Conservation (phyloP, 92 coral and sea anemone genomes). For the Paramuricea clavata region DNA sequence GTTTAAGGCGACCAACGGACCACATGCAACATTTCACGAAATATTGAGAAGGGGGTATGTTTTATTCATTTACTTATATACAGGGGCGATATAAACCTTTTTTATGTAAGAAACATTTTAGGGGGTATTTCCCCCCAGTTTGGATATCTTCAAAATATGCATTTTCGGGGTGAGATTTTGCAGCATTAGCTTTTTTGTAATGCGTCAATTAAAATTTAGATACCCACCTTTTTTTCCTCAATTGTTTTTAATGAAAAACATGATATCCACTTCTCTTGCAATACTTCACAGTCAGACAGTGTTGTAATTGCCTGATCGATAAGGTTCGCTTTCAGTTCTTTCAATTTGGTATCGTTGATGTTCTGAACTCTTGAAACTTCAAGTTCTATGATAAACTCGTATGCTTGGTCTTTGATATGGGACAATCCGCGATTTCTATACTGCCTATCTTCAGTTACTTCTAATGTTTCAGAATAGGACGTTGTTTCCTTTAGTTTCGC, state of each 20-base stretch:
- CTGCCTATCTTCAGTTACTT: slow-evolving; percentile 54
- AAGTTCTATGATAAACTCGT: slow-evolving; percentile 37
- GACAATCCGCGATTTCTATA: slow-evolving; percentile 39
- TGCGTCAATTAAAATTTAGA: neutral
- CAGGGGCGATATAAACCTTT: too few relatives aligned
- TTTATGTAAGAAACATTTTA: too few relatives aligned
- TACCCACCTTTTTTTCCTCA: slow-evolving; percentile 19
- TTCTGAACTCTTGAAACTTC: slow-evolving; percentile 18
- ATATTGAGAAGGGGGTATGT: too few relatives aligned
- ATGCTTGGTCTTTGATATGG: slow-evolving; percentile 41
- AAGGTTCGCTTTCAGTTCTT: slow-evolving; percentile 21
- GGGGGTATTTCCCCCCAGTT: too few relatives aligned
- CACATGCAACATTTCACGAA: too few relatives aligned
- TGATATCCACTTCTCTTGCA: slow-evolving; percentile 46
- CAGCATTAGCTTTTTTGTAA: too few relatives aligned
- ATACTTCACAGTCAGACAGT: neutral
- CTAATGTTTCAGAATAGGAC: slow-evolving; percentile 36
- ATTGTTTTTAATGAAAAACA: slow-evolving; percentile 42
- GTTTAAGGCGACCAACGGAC: too few relatives aligned
- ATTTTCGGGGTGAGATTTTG: too few relatives aligned
- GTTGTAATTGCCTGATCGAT: neutral
- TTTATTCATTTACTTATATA: too few relatives aligned
- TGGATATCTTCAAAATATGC: too few relatives aligned
- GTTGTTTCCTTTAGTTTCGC: neutral
- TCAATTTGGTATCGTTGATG: slow-evolving; percentile 35